Conservation (phyloP, 2,888 invertebrate species). For the Noctua fimbriata region DNA sequence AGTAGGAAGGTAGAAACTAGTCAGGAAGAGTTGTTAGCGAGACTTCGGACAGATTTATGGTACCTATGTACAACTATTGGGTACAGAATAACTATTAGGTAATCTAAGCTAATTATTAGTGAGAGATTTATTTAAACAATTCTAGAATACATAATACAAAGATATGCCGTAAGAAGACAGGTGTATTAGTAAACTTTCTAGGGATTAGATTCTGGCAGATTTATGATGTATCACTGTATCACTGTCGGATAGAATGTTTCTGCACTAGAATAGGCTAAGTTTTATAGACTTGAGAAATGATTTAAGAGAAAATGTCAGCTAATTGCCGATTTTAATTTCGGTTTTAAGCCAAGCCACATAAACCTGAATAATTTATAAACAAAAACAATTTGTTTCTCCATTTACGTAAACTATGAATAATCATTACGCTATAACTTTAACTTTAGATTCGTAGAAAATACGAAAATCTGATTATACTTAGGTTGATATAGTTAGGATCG, state of each 20-base stretch:
- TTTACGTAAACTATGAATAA: constrained; percentile 52
- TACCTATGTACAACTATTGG: constrained; percentile 5
- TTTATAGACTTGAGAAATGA: neutral
- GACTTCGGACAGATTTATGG: constrained; percentile 44
- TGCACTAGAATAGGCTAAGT: too few species aligned
- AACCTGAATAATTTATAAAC: constrained; percentile 36
- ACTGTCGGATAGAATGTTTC: neutral
- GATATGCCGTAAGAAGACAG: neutral
- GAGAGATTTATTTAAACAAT: neutral
- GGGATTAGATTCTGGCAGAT: neutral
- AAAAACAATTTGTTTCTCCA: constrained; percentile 47
- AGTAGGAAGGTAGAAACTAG: constrained; percentile 20
- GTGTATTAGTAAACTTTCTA: neutral
- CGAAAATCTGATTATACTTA: neutral
- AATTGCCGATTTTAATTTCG: constrained; percentile 20
- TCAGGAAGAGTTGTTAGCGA: constrained; percentile 38
- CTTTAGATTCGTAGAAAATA: constrained; percentile 17
- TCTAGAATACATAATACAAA: neutral
- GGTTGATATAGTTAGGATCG: neutral
- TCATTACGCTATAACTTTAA: constrained; percentile 32
- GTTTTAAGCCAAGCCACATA: constrained; percentile 23
- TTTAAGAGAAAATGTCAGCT: constrained; percentile 7
- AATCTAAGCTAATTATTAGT: constrained; percentile 27
- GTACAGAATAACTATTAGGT: constrained; percentile 25
- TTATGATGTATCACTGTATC: neutral